Evolutionary conservation across 1,140 invertebrate species (phyloP), one percentile per base, ranked within the genome.

Genomic region (Caenorhabditis latens): DNA sequence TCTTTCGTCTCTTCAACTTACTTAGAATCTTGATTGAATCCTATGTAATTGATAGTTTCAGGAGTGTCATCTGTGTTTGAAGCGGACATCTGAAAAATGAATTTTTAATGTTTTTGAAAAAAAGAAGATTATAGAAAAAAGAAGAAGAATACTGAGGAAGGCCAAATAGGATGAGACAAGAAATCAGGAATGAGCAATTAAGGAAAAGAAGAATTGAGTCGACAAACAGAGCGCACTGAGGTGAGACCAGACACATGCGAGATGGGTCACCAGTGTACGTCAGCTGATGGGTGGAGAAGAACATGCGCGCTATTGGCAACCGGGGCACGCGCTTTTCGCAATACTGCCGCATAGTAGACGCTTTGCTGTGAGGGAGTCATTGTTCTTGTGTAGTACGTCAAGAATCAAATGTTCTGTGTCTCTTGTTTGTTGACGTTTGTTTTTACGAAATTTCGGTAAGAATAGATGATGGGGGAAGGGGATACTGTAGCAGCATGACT

Each of bases 21-120:
- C 87, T 83, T 88, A 14, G 89, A 46, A 86, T 89, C 89, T 65
- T 89, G 89, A 55, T 89, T 89, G 85, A 89, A 89, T 13, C 63
- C 75, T 43, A 89, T 84, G 88, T 82, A 88, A 85, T 87, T 84
- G 61, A 84, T 79, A 8, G 19, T 50, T 48, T 79, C 71, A 7
- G 71, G 43, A 53, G 24, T 50, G 8, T 79, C 71, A 13, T 79
- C 71, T 50, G 71, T 14, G 11, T 40, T 19, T 50, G 65, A 14
- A 8, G 46, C 13, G 3, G 71, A 79, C 71, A 79, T 79, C 71
- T 79, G 46, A 9, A 79, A 79, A 79, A 71, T 1, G 40, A 40
- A 65, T 40, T 2, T 32, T 63, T 14, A 63, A 4, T 16, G 4
- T 71, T 71, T 71, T 43, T 8, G 46, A 4, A 19, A 19, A 16